Evolutionary conservation across 2,113 vertebrate species (phyloP).

Genomic region (Pteropus alecto): DNA sequence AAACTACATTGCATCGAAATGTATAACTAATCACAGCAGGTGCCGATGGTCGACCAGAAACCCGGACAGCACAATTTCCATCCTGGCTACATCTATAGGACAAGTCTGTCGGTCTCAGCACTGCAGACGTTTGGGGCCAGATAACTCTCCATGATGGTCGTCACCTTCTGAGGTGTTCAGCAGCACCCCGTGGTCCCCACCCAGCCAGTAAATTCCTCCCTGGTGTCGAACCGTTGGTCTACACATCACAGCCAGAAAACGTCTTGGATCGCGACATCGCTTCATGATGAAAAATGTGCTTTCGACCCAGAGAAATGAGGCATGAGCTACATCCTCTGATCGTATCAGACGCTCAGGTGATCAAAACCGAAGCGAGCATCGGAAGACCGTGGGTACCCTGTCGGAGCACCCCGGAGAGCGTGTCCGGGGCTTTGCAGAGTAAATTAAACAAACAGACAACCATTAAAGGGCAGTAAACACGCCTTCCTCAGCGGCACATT

Average conservation of each 20-base stretch:
- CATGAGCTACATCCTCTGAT: background rate
- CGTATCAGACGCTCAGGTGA: background rate
- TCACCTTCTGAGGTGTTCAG: too few species aligned
- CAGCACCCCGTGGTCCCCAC: too few species aligned
- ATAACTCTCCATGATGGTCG: too few species aligned
- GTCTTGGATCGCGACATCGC: background rate
- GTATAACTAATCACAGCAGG: accelerated
- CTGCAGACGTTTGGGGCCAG: accelerated
- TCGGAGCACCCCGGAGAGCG: background rate
- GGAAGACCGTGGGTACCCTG: too few species aligned
- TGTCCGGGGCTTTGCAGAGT: accelerated
- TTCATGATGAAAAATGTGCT: background rate
- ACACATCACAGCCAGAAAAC: background rate
- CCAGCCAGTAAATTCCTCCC: too few species aligned
- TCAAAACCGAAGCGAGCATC: accelerated
- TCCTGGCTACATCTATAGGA: accelerated
- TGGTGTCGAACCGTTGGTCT: background rate
- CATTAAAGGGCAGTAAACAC: background rate
- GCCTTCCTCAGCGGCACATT: too few species aligned
- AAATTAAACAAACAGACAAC: background rate
- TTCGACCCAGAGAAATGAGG: background rate
- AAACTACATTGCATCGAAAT: background rate
- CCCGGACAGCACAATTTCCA: accelerated
- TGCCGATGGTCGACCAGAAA: background rate
- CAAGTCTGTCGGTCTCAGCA: background rate